These are phyloP conservation scores for Pocillopora verrucosa DNA, from an alignment of 64 coral and sea anemone species.

Conservation along the genomic window DNA sequence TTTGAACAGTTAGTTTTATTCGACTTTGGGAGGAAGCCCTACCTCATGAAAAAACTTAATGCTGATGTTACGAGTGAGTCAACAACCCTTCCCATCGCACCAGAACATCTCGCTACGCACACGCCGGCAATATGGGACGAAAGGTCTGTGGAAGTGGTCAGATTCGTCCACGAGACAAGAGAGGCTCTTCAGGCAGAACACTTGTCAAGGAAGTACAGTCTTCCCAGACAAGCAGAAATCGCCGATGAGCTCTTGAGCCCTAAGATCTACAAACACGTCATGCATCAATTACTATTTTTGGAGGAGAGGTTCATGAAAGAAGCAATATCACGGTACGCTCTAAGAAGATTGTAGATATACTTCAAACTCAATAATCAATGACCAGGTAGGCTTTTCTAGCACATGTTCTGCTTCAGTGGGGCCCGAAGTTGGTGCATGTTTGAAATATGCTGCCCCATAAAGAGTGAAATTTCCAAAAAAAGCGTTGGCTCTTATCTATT, in stretches of 20 bases:
- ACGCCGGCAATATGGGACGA: not conserved
- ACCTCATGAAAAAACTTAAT: conserved; percentile 62
- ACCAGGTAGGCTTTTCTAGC: too few relatives aligned
- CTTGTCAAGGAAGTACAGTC: conserved; percentile 6
- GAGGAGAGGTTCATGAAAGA: conserved; percentile 79
- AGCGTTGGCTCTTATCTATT: too few relatives aligned
- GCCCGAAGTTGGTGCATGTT: too few relatives aligned
- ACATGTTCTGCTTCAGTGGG: too few relatives aligned
- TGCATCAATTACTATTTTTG: conserved; percentile 77
- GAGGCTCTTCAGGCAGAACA: conserved; percentile 20
- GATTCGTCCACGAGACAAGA: not conserved
- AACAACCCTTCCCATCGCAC: not conserved
- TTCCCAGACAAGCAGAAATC: not conserved
- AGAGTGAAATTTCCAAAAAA: too few relatives aligned
- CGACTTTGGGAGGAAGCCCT: conserved; percentile 61
- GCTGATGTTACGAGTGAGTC: conserved; percentile 45
- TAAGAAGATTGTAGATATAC: not conserved
- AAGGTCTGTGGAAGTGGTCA: conserved; percentile 16
- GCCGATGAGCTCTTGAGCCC: not conserved
- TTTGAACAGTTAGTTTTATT: conserved; percentile 78
- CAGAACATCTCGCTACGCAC: not conserved
- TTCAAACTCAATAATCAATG: not conserved
- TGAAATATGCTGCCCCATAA: too few relatives aligned
- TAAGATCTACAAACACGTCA: conserved; percentile 52
- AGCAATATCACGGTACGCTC: conserved; percentile 55